Evolutionary conservation across 2,888 invertebrate genomes (phyloP).

Genomic region (Zaprionus obscuricornis): DNA sequence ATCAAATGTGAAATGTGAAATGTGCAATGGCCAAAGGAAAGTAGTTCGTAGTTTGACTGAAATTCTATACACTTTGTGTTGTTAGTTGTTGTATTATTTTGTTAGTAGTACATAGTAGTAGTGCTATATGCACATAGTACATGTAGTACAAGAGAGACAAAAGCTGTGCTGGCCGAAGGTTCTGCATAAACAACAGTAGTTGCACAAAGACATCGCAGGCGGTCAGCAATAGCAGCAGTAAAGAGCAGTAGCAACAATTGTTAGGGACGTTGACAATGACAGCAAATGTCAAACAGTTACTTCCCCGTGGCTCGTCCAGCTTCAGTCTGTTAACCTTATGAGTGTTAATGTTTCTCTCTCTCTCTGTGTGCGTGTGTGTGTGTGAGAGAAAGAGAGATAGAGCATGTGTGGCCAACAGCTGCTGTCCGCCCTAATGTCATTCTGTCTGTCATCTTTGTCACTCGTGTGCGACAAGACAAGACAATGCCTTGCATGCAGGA

Average conservation of each 20-base stretch:
- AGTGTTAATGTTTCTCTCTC: background rate
- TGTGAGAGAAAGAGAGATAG: background rate
- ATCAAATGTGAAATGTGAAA: background rate
- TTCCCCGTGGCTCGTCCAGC: constrained; percentile 29
- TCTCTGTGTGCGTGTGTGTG: constrained; percentile 2
- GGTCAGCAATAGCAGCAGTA: constrained; percentile 18
- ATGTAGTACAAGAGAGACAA: constrained; percentile 33
- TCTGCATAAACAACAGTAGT: constrained; percentile 49
- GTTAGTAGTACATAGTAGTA: background rate
- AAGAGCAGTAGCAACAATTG: constrained; percentile 34
- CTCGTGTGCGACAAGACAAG: constrained; percentile 50
- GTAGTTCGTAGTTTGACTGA: constrained; percentile 13
- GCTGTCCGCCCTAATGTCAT: constrained; percentile 11
- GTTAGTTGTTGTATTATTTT: too few species aligned
- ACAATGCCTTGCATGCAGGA: too few species aligned
- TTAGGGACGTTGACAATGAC: constrained; percentile 65
- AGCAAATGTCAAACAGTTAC: constrained; percentile 71
- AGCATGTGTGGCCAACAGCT: constrained; percentile 24
- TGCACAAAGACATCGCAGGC: constrained; percentile 50
- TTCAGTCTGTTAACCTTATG: constrained; percentile 34
- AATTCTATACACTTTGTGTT: background rate
- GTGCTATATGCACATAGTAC: background rate
- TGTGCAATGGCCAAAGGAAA: background rate
- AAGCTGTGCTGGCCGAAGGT: constrained; percentile 30
- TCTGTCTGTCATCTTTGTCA: constrained; percentile 36